These are phyloP conservation scores for Crax fasciolata DNA, from an alignment of 2,797 vertebrate species.

Conservation along the genomic window DNA sequence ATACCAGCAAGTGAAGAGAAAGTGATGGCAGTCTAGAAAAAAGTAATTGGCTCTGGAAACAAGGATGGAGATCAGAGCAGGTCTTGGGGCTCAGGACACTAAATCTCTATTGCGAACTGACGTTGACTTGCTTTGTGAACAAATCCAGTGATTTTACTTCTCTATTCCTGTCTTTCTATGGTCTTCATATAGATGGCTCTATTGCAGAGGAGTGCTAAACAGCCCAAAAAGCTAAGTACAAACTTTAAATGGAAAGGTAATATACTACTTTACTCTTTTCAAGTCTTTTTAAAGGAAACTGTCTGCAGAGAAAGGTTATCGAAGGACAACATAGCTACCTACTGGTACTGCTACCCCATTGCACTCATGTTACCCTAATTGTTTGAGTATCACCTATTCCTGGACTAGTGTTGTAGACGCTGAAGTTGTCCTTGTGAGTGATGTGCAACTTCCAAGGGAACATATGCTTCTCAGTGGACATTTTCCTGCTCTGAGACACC, in stretches of 20 bases:
- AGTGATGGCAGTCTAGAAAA: neutral
- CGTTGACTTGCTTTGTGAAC: neutral
- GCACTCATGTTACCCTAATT: neutral
- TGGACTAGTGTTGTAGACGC: conserved; percentile 85
- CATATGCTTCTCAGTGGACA: conserved; percentile 72
- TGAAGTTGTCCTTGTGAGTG: conserved; percentile 85
- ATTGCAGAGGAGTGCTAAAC: neutral
- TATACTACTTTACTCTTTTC: neutral
- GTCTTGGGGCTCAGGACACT: neutral
- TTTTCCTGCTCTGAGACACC: conserved; percentile 83
- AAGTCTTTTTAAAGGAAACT: neutral
- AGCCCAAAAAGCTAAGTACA: neutral
- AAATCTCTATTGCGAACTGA: neutral
- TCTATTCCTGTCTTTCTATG: neutral
- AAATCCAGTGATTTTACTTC: neutral
- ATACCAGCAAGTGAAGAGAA: neutral
- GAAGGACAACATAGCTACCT: neutral
- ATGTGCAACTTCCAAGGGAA: conserved; percentile 92
- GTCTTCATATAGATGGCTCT: neutral
- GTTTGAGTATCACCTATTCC: neutral
- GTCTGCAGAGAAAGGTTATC: neutral
- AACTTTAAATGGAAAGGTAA: neutral
- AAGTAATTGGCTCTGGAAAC: neutral
- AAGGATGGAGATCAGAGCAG: neutral
- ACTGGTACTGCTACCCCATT: neutral